phyloP scores from a whole-genome alignment of 2,888 invertebrate species.

The Orgyia antiqua region DNA sequence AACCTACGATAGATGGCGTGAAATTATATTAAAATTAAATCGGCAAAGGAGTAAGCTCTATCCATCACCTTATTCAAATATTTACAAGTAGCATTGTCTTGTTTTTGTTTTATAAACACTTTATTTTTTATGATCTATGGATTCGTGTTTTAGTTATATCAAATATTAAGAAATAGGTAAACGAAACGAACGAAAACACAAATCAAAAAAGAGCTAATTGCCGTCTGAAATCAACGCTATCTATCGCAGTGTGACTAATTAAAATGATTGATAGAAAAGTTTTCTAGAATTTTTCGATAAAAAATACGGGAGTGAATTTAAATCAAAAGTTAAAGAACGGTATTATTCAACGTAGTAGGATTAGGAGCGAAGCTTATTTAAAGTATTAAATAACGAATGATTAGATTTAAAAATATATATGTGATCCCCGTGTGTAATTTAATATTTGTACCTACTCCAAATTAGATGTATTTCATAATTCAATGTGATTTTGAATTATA shows the following conservation, averaged over 20 bases:
- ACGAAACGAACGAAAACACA: no score
- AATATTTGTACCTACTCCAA: conserved; percentile 24
- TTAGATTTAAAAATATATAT: conserved; percentile 28
- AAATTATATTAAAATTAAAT: no score
- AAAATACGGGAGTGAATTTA: conserved; percentile 14
- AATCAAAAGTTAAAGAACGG: conserved; percentile 16
- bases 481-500: conserved; percentile 15
- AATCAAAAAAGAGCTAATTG: no score
- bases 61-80: no score
- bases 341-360: conserved; percentile 21
- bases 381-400: conserved; percentile 26
- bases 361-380: conserved; percentile 20
- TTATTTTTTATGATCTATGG: no score
- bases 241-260: conserved; percentile 1
- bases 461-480: conserved; percentile 16
- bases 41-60: no score
- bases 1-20: no score
- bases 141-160: no score
- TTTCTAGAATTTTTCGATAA: conserved; percentile 10
- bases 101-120: no score
- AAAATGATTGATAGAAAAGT: conserved; percentile 8
- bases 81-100: no score
- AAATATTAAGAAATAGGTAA: no score
- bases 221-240: no score
- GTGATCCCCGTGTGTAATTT: conserved; percentile 51